Evolutionary conservation across 2,888 invertebrate species (phyloP).

Genomic region (Epinotia ramella): DNA sequence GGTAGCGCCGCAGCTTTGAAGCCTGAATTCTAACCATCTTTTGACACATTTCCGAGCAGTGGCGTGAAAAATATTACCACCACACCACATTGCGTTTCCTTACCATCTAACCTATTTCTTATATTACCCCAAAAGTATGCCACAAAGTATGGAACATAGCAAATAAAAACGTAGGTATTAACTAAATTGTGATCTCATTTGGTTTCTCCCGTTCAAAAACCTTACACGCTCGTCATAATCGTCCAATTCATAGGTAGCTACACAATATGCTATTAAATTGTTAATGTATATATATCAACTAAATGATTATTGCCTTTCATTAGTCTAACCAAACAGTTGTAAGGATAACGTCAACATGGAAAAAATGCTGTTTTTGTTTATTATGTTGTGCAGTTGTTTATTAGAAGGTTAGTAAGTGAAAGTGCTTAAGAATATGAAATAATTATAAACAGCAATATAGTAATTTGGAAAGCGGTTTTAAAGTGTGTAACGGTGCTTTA

Average conservation of each 20-base stretch:
- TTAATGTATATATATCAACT: conserved; percentile 27
- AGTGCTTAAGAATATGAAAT: neutral
- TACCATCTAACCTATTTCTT: neutral
- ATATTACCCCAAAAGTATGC: no score
- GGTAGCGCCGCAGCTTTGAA: no score
- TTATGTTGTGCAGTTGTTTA: conserved; percentile 19
- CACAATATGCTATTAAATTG: conserved; percentile 13
- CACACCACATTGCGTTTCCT: neutral
- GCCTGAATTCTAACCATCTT: no score
- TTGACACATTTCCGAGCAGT: no score
- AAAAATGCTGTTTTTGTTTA: conserved; percentile 2
- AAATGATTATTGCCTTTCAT: conserved; percentile 24
- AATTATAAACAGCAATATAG: neutral
- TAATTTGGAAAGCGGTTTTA: neutral
- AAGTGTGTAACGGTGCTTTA: neutral
- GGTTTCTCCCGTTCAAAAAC: conserved; percentile 15
- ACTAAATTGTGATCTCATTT: neutral
- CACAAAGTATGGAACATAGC: no score
- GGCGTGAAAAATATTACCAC: no score
- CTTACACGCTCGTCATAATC: conserved; percentile 22
- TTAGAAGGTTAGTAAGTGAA: conserved; percentile 34
- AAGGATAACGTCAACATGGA: conserved; percentile 32
- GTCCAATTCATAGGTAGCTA: neutral
- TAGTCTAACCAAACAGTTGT: conserved; percentile 16
- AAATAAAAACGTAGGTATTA: no score